Base-by-base conservation (phyloP, 2,888 invertebrate genomes). In the Nasonovia ribisnigri region DNA sequence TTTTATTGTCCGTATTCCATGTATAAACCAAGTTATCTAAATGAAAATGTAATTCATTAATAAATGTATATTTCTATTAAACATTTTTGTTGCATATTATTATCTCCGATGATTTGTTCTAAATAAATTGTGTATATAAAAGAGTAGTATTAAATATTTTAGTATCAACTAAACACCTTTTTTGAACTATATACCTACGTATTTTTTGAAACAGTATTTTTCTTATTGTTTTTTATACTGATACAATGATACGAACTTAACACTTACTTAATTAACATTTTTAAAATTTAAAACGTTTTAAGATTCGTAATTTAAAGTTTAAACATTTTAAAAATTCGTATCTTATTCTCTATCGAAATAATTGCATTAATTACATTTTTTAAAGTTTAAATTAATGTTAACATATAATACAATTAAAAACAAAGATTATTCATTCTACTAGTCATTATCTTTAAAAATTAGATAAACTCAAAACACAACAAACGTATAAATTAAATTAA, bases 401-500 rank as follows among this genome's bases (percentile, higher is more conserved):
- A 88, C n/a, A n/a, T 88, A 51, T 88, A 88, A 24, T 51, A 51
- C 0, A 48, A 77, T 51, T 88, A 16, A 51, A 51, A 88, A 51
- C 29, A 57, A 88, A 88, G 6, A 88, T 57, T 26, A 88, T 88
- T 88, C 24, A 88, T 54, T 54, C 42, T 88, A 57, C 54, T 24
- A 54, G 88, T 88, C 88, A 42, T 88, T 54, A 42, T 42, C 36
- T 51, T 13, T 42, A 88, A 48, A 87, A 87, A 87, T 29, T 48
- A 48, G 26, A 88, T 36, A 54, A 42, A 54, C 20, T 54, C 54
- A 88, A 88, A 88, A 57, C 88, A 88, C 42, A 54, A 88, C 88
- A 54, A 88, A 57, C 88, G 48, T 87, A 88, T 88, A 88, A 88
- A 57, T 57, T 88, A 57, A 88, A 88, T 54, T 26, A 24, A 54